Base-by-base conservation (phyloP, 2,888 invertebrate species). In the Ectemnius lituratus region DNA sequence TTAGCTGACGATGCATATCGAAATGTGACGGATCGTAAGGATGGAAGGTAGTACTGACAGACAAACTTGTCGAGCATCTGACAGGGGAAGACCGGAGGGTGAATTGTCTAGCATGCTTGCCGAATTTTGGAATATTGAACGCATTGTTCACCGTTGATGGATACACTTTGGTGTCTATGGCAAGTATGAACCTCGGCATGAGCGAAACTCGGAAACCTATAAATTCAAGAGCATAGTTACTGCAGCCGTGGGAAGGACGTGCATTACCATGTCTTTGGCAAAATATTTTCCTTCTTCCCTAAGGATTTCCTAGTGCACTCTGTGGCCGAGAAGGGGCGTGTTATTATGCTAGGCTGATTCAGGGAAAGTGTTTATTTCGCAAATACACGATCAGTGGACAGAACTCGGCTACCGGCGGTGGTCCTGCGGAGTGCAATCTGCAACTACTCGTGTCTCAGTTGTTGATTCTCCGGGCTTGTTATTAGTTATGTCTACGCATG, bases 281-380 rank as follows among this genome's bases (percentile, higher is more conserved):
- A 52, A 52, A 52, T 52, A 52, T 52, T 52, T 52, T 52, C 52
- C 1, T 52, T 14, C 14, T 52, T 8, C 37, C 37, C 37, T 37
- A 37, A 37, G 37, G 37, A 37, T 37, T 37, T 37, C 8, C 5
- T 52, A 52, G 52, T 14, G 52, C 14, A 52, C 52, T 14, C 37
- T 37, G 8, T 6, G 37, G 37, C 11, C 1, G 2, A 37, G 37
- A 6, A 11, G 4, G 37, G 37, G 11, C 37, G 8, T 45, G 49
- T 71, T 83, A 76, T 80, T 81, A 70, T 78, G 79, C 75, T 70
- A 69, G 52, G 59, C 59, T 74, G 62, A 47, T 62, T 73, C 71
- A 64, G 64, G 78, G 65, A 74, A 76, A 81, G 80, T 84, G 81
- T 84, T 84, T 84, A 76, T 84, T 83, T 79, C 69, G 62, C 76